phyloP scores from a whole-genome alignment of 2,797 vertebrate species.

The Sciaenops ocellatus region DNA sequence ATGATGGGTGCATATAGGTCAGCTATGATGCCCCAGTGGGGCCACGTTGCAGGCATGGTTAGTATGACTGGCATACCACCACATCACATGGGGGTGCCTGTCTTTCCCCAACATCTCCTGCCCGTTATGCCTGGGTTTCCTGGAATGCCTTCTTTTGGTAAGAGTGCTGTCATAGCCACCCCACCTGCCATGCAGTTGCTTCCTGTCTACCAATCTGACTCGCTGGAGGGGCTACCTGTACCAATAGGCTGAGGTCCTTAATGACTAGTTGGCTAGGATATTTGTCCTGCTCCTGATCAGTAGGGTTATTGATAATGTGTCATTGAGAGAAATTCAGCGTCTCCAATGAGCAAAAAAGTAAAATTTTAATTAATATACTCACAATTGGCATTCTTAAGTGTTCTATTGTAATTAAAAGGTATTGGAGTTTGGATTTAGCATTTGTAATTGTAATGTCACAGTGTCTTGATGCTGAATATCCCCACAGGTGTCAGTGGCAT shows the following conservation, averaged over 20 bases:
- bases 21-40: slow-evolving; percentile 91
- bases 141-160: slow-evolving; percentile 93
- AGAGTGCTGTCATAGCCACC: slow-evolving; percentile 85
- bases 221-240: slow-evolving; percentile 88
- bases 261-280: slow-evolving; percentile 30
- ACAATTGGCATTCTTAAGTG: slow-evolving; percentile 29
- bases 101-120: slow-evolving; percentile 90
- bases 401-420: slow-evolving; percentile 7
- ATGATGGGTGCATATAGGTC: slow-evolving; percentile 93
- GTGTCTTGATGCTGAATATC: slow-evolving; percentile 54
- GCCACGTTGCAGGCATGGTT: slow-evolving; percentile 93
- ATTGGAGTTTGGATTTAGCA: slow-evolving; percentile 2
- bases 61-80: slow-evolving; percentile 94
- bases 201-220: slow-evolving; percentile 87
- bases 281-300: slow-evolving; percentile 31
- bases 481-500: slow-evolving; percentile 88
- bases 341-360: slow-evolving; percentile 7
- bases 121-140: slow-evolving; percentile 90
- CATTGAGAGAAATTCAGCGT: background rate
- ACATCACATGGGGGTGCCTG: slow-evolving; percentile 93
- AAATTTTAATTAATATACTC: background rate
- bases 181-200: slow-evolving; percentile 84
- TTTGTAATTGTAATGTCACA: slow-evolving; percentile 31
- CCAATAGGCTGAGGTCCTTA: slow-evolving; percentile 75
- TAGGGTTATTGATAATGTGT: slow-evolving; percentile 6